A percentile compares a stretch with the other conserved stretches of the same genome.
Conservation (phyloP, 1,140 invertebrate species). For the Akabosia matsudoensis region DNA sequence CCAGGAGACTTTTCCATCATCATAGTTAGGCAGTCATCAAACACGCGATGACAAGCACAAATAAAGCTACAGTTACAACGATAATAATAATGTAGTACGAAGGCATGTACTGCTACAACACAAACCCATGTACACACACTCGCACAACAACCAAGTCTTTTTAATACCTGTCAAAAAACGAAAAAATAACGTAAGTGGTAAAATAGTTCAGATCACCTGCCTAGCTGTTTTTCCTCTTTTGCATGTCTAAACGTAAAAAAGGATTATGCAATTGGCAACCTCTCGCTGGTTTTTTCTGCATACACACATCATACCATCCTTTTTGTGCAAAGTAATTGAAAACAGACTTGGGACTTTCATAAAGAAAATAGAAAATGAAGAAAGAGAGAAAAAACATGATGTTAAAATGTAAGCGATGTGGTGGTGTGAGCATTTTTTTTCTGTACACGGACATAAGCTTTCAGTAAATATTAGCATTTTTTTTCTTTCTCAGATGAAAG, state of each 20-base stretch:
- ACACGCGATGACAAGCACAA: conserved; percentile 21
- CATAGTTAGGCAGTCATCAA: neutral
- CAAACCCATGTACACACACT: neutral
- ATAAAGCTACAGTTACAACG: neutral
- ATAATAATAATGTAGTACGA: neutral
- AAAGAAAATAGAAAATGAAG: neutral
- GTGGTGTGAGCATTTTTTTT: no score
- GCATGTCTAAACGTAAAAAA: conserved; percentile 14
- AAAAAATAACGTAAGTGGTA: conserved; percentile 20
- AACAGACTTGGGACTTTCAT: neutral
- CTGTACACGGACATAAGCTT: no score
- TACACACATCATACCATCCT: neutral
- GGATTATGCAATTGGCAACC: conserved; percentile 9
- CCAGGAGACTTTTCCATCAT: conserved; percentile 19
- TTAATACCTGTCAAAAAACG: conserved; percentile 6
- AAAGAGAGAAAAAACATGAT: neutral
- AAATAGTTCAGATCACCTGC: conserved; percentile 21
- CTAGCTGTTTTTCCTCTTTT: neutral
- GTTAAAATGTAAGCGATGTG: no score
- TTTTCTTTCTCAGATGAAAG: conserved; percentile 17
- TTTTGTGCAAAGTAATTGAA: neutral
- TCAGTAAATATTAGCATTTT: conserved; percentile 23
- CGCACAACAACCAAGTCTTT: neutral
- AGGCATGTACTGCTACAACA: neutral
- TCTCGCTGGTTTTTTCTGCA: neutral